Conservation (phyloP, 2,113 vertebrate species). For the Cochlearius cochlearius region DNA sequence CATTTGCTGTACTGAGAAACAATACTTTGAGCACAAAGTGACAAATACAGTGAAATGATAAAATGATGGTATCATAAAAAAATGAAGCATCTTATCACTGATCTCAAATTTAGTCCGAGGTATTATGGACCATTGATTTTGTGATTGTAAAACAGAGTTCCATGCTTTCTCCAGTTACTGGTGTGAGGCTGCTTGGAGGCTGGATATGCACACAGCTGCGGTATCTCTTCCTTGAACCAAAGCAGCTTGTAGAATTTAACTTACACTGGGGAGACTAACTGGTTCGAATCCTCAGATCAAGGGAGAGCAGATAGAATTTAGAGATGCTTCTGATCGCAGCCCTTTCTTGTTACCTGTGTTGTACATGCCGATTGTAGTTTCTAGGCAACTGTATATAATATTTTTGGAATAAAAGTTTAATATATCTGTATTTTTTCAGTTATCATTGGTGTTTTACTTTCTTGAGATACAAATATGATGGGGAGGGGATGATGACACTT, state of each 20-base stretch:
- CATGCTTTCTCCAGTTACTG: not conserved
- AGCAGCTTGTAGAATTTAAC: not conserved
- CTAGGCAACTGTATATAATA: not conserved
- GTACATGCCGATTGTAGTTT: not conserved
- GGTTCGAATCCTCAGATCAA: not conserved
- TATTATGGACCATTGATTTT: not conserved
- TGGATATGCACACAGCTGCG: not conserved
- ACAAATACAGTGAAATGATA: not conserved
- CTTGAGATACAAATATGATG: not conserved
- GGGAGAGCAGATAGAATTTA: not conserved
- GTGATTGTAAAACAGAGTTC: not conserved
- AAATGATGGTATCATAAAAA: not conserved
- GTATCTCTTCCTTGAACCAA: not conserved
- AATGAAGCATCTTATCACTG: not conserved
- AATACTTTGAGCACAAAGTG: not conserved
- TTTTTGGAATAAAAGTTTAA: not conserved
- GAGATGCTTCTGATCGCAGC: not conserved
- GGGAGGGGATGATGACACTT: fast-evolving
- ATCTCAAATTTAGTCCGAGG: not conserved
- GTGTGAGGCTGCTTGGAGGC: not conserved
- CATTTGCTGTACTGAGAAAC: not conserved
- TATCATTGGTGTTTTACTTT: not conserved
- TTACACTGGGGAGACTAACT: not conserved
- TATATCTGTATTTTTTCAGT: not conserved
- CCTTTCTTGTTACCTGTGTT: not conserved